Conservation (phyloP, 92 coral and sea anemone genomes). For the Epizoanthus rinbou region DNA sequence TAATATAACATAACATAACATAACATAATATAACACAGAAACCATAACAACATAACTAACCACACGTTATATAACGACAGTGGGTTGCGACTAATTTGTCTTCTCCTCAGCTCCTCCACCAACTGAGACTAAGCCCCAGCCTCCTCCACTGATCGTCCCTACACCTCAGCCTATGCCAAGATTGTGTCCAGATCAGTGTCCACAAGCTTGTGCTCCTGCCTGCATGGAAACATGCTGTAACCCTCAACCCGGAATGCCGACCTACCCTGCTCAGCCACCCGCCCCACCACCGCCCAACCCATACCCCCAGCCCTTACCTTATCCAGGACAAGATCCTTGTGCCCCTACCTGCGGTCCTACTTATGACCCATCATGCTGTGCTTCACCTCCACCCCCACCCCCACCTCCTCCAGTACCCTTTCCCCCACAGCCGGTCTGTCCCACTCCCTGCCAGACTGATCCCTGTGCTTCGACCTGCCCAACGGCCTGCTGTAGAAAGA, state of each 20-base stretch:
- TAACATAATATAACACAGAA: too few species aligned
- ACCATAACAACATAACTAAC: too few species aligned
- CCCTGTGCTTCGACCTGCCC: constrained; percentile 34
- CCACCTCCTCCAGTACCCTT: constrained; percentile 73
- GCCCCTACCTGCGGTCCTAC: constrained; percentile 62
- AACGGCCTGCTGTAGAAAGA: constrained; percentile 20
- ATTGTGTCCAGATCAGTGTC: constrained; percentile 72
- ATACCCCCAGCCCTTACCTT: constrained; percentile 31
- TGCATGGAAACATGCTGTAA: constrained; percentile 73
- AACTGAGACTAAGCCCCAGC: constrained; percentile 42
- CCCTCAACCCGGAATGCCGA: constrained; percentile 51
- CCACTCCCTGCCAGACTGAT: constrained; percentile 48
- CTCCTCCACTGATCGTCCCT: constrained; percentile 81
- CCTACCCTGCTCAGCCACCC: constrained; percentile 45
- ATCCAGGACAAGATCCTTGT: constrained; percentile 35
- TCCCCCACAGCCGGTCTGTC: constrained; percentile 65
- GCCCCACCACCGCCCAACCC: constrained; percentile 49
- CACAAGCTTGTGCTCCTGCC: constrained; percentile 84
- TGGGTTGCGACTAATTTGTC: not conserved
- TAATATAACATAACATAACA: too few species aligned
- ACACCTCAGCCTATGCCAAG: constrained; percentile 70
- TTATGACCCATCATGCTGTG: constrained; percentile 61
- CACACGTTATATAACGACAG: not conserved
- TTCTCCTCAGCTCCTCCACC: constrained; percentile 66
- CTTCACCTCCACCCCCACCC: constrained; percentile 52